Conservation (phyloP, 2,113 vertebrate genomes). For the Centrocercus urophasianus region DNA sequence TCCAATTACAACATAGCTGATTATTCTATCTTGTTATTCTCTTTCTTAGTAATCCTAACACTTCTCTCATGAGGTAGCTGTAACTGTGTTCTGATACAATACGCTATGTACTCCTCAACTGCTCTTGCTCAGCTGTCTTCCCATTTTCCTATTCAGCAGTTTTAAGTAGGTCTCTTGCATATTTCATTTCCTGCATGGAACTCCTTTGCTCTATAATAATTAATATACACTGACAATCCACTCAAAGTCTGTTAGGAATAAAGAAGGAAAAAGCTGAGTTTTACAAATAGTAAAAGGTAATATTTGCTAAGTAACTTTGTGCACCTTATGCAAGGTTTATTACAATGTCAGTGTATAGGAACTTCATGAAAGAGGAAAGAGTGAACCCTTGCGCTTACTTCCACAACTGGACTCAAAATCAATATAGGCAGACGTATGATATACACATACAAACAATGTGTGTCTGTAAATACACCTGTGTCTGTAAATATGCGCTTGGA, state of each 20-base stretch:
- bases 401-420: not conserved
- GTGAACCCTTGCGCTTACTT: not conserved
- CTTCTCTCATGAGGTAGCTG: not conserved
- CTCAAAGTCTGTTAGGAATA: not conserved
- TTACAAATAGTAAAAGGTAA: not conserved
- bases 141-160: slow-evolving; percentile 23
- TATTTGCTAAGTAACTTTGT: not conserved
- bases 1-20: not conserved
- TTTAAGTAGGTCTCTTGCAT: slow-evolving; percentile 21
- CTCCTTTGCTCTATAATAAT: slow-evolving; percentile 58
- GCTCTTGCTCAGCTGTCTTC: not conserved
- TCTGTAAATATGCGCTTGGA: not conserved
- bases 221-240: not conserved
- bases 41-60: not conserved
- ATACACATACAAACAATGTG: not conserved
- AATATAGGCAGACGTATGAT: not conserved
- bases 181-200: slow-evolving; percentile 63
- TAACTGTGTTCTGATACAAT: not conserved
- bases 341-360: not conserved
- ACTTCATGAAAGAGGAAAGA: not conserved
- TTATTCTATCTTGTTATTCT: not conserved
- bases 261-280: not conserved
- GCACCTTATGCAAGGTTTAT: not conserved
- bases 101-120: not conserved
- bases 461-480: not conserved